Evolutionary conservation across 2,888 invertebrate species (phyloP).

Genomic region (Luffia ferchaultella): DNA sequence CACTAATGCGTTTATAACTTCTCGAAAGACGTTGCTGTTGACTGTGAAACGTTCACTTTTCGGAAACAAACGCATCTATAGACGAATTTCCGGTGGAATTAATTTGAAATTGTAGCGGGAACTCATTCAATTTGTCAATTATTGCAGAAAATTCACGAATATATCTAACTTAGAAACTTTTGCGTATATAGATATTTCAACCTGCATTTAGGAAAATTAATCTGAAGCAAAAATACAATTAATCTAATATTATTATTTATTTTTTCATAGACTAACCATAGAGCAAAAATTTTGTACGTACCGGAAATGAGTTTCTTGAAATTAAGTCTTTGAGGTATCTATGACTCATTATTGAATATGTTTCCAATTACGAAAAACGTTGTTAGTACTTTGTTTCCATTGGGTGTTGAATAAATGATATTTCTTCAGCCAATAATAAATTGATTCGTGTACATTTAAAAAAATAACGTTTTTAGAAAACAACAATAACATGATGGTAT

Average conservation of each 20-base stretch:
- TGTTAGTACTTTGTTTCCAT: conserved; percentile 13
- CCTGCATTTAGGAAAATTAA: too few species aligned
- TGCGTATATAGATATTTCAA: neutral
- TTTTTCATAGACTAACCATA: conserved; percentile 17
- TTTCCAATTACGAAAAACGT: conserved; percentile 30
- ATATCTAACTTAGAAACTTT: too few species aligned
- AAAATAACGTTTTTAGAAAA: too few species aligned
- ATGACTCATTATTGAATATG: conserved; percentile 50
- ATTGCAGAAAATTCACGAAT: too few species aligned
- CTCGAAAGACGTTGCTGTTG: conserved; percentile 68
- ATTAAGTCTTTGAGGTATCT: too few species aligned
- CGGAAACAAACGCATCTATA: conserved; percentile 67
- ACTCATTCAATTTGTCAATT: too few species aligned
- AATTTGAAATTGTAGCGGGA: conserved; percentile 55
- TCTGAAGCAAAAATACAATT: neutral
- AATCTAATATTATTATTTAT: neutral
- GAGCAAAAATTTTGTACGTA: conserved; percentile 37
- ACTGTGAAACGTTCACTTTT: conserved; percentile 68
- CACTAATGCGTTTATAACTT: conserved; percentile 64
- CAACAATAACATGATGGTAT: neutral
- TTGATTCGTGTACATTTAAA: conserved; percentile 13
- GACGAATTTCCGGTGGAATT: conserved; percentile 61
- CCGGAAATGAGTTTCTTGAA: conserved; percentile 63
- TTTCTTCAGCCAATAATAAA: conserved; percentile 15
- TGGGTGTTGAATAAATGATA: conserved; percentile 13